Evolutionary conservation across 2,113 vertebrate species (phyloP), one percentile per base, ranked within the genome.

Genomic region (Entelurus aequoreus): DNA sequence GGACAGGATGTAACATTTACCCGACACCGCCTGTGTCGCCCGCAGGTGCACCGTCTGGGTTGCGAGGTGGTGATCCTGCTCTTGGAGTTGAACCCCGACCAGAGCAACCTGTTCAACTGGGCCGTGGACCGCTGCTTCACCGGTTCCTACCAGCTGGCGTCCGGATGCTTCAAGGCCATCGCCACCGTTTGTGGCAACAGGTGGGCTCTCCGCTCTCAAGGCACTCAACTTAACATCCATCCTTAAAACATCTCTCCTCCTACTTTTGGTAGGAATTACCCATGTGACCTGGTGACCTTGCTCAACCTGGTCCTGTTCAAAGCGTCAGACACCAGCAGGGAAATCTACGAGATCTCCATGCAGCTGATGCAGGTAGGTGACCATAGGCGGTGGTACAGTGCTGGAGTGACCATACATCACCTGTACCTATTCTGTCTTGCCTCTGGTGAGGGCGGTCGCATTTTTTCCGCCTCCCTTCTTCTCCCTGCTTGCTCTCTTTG

Each of bases 321-420:
- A 79, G 94, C 97, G 8, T 98, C 97, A 71, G 95, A 99, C 83
- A 96, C 94, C 79, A 97, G 92, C 91, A 90, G 95, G 75, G 97
- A 99, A 78, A 97, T 98, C 67, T 98, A 99, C 77, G 97, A 99
- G 86, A 96, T 99, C 79, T 96, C 97, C 71, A 97, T 98, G 95
- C 96, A 99, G 87, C 92, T 99, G 65, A 96, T 99, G 94, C 97
- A 99, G 94, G 97, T 92, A 90, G 0, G 81, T 46, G n/a, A 28
- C 28, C 28, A 28, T 3, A 4, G 28, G 4, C 28, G 2, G 28
- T 79, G 6, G 46, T 19, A 19, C 19, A 19, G 19, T 46, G 1
- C 14, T 28, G 47, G 12, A 28, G 28, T 28, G 28, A 28, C 35
- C 5, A 37, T 54, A 19, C 19, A 19, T 19, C 19, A 19, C 19